phyloP scores from a whole-genome alignment of 2,888 invertebrate species.

The Neoascia interrupta region DNA sequence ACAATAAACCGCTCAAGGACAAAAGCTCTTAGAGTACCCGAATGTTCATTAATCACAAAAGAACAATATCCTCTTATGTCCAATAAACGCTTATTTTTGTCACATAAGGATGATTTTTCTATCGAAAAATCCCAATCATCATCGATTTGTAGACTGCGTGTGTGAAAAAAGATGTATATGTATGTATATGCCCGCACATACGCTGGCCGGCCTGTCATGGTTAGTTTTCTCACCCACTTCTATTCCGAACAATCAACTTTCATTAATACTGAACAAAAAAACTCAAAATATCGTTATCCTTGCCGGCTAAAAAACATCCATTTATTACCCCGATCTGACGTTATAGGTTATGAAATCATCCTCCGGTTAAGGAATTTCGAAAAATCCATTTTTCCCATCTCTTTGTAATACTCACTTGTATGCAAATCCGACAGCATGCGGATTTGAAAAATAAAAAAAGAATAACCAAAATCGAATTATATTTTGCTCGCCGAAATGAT shows the following conservation, averaged over 20 bases:
- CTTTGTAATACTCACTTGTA: conserved; percentile 16
- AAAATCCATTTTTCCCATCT: conserved; percentile 7
- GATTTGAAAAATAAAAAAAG: not conserved
- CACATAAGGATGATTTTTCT: no score
- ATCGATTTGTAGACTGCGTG: no score
- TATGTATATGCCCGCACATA: no score
- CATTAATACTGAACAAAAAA: conserved; percentile 23
- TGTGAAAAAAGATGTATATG: no score
- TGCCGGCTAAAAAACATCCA: conserved; percentile 32
- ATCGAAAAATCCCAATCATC: no score
- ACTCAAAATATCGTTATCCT: conserved; percentile 31
- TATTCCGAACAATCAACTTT: conserved; percentile 38
- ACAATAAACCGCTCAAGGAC: no score
- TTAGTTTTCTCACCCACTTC: no score
- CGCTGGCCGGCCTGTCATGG: no score
- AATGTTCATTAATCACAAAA: no score
- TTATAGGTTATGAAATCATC: conserved; percentile 43
- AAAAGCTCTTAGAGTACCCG: no score
- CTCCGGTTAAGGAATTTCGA: conserved; percentile 32
- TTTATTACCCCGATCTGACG: conserved; percentile 46
- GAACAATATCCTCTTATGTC: no score
- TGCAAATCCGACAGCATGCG: conserved; percentile 41
- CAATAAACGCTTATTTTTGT: no score
- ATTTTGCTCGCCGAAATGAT: conserved; percentile 53
- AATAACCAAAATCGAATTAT: conserved; percentile 54